Conservation (phyloP, 2,113 vertebrate species). For the Ophthalmolycus amberensis region DNA sequence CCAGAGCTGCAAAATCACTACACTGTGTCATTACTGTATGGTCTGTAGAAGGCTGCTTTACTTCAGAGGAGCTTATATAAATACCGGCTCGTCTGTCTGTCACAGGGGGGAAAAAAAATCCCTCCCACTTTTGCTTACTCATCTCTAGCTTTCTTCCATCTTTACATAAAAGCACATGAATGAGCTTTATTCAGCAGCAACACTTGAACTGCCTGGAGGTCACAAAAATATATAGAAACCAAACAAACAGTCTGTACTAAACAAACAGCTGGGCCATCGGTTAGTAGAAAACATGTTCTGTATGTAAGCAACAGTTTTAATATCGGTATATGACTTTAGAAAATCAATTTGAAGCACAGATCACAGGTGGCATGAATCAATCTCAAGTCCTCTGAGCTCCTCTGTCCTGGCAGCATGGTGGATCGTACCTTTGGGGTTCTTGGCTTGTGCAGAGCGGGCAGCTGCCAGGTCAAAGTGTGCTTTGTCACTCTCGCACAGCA, state of each 20-base stretch:
- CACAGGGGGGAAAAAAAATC: background rate
- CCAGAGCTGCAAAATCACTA: conserved; percentile 14
- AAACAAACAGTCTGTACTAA: background rate
- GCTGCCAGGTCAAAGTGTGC: conserved; percentile 93
- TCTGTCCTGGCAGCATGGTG: conserved; percentile 7
- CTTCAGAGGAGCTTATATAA: conserved; percentile 35
- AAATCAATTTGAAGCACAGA: background rate
- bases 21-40: conserved; percentile 6
- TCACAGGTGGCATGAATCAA: conserved; percentile 25
- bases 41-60: conserved; percentile 1
- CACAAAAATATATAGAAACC: background rate
- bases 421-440: conserved; percentile 91
- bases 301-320: background rate
- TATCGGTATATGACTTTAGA: background rate
- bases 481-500: conserved; percentile 94
- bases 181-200: conserved; percentile 13
- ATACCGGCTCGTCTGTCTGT: conserved; percentile 20
- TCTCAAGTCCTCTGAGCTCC: conserved; percentile 6
- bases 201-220: background rate
- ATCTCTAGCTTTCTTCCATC: conserved; percentile 28
- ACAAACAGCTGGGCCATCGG: background rate
- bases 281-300: background rate
- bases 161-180: conserved; percentile 31
- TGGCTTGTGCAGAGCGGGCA: conserved; percentile 89
- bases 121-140: conserved; percentile 16